These are phyloP conservation scores for Drosophila fulvimacula DNA, from an alignment of 2,888 invertebrate species.

Conservation along the genomic window DNA sequence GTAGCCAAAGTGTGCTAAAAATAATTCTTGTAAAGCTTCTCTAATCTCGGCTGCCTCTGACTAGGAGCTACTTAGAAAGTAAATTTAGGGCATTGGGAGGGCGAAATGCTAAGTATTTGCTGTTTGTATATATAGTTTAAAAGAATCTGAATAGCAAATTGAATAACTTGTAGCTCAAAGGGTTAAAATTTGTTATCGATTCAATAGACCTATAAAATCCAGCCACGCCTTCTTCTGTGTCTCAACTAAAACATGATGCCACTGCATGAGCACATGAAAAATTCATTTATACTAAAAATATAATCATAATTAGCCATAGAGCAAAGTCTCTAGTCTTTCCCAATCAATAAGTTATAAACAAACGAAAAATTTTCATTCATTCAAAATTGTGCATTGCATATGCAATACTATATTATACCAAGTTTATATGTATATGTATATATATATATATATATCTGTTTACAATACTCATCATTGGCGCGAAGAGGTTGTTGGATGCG, in stretches of 20 bases:
- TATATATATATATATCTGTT: neutral
- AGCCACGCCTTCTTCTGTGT: neutral
- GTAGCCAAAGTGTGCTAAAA: neutral
- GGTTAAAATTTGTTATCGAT: neutral
- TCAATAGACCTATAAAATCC: neutral
- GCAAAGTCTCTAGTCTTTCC: neutral
- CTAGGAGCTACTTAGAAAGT: neutral
- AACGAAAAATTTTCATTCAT: slow-evolving; percentile 6
- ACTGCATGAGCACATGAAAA: neutral
- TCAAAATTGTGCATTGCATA: slow-evolving; percentile 5
- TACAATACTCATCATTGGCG: slow-evolving; percentile 2
- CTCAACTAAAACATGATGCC: too few species aligned
- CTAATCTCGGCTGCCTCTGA: neutral
- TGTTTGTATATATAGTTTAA: neutral
- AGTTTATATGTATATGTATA: neutral
- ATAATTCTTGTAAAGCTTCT: neutral
- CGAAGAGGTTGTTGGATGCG: slow-evolving; percentile 27
- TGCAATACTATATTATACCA: slow-evolving; percentile 1
- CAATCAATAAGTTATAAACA: slow-evolving; percentile 2
- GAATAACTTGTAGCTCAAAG: neutral
- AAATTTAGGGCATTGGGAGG: neutral
- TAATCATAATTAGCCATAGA: neutral
- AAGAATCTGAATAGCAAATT: neutral
- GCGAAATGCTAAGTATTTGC: neutral
- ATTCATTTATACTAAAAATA: neutral